These are phyloP conservation scores for Setipinna tenuifilis DNA, from an alignment of 2,797 vertebrate genomes.

Conservation along the genomic window DNA sequence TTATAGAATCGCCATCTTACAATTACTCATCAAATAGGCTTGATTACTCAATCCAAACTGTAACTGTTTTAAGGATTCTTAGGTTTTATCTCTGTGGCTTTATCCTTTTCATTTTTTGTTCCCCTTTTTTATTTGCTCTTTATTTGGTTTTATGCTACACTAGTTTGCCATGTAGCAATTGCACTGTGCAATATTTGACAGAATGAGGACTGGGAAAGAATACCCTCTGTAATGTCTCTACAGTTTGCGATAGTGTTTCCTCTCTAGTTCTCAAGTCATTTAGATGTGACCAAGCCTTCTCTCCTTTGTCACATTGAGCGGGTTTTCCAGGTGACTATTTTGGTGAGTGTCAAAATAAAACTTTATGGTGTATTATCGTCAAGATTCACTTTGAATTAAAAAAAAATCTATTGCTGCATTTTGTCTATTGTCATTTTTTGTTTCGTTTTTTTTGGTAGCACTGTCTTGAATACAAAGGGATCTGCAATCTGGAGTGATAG, in stretches of 20 bases:
- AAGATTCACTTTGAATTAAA: slow-evolving; percentile 99
- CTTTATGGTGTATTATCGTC: slow-evolving; percentile 99
- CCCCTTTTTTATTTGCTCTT: slow-evolving; percentile 78
- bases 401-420: slow-evolving; percentile 91
- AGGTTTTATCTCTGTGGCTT: slow-evolving; percentile 86
- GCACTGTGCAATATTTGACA: slow-evolving; percentile 99
- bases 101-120: slow-evolving; percentile 66
- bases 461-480: slow-evolving; percentile 23
- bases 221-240: slow-evolving; percentile 98
- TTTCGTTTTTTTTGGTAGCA: too few species aligned
- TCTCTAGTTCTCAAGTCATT: slow-evolving; percentile 99
- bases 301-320: slow-evolving; percentile 99
- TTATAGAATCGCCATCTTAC: slow-evolving; percentile 89
- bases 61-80: slow-evolving; percentile 85
- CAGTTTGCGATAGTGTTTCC: slow-evolving; percentile 99
- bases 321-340: slow-evolving; percentile 99
- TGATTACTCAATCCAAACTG: slow-evolving; percentile 89
- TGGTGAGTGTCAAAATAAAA: slow-evolving; percentile 99
- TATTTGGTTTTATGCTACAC: slow-evolving; percentile 94
- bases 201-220: slow-evolving; percentile 97
- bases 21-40: slow-evolving; percentile 83
- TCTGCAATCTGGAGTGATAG: slow-evolving; percentile 7
- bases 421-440: slow-evolving; percentile 43
- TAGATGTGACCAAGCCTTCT: slow-evolving; percentile 99
- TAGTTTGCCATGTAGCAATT: slow-evolving; percentile 99